Evolutionary conservation across 2,888 invertebrate species (phyloP).

Genomic region (Xanthostigma xanthostigma): DNA sequence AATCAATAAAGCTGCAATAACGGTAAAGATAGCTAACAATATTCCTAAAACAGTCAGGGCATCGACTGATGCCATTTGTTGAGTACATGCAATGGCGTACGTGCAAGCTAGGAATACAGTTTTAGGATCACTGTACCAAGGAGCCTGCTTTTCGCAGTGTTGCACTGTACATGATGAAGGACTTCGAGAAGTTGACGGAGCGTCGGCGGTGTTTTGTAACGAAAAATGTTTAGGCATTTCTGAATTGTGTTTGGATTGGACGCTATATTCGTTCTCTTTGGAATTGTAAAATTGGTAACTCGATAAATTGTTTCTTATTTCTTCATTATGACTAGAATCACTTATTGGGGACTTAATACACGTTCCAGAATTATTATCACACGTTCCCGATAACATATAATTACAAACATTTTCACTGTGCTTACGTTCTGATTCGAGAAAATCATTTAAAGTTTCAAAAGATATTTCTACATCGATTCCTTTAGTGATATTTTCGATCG

Average conservation of each 20-base stretch:
- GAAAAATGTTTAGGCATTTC: slow-evolving; percentile 21
- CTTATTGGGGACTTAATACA: no score
- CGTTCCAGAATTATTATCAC: no score
- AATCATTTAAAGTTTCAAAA: no score
- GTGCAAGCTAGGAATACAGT: slow-evolving; percentile 62
- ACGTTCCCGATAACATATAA: no score
- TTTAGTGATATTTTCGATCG: no score
- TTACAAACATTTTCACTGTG: no score
- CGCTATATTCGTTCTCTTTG: slow-evolving; percentile 15
- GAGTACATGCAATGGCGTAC: slow-evolving; percentile 55
- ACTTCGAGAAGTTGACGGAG: slow-evolving; percentile 31
- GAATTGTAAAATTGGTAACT: no score
- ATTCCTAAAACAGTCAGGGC: slow-evolving; percentile 59
- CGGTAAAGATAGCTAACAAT: slow-evolving; percentile 56
- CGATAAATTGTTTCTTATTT: no score
- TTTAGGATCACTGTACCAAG: slow-evolving; percentile 45
- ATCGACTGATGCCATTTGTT: slow-evolving; percentile 57
- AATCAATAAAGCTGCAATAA: slow-evolving; percentile 50
- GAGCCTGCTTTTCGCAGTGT: slow-evolving; percentile 11
- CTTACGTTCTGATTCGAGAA: no score
- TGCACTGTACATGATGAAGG: background rate
- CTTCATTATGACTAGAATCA: no score
- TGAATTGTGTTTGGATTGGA: background rate
- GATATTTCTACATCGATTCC: no score
- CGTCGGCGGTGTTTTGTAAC: slow-evolving; percentile 10